Evolutionary conservation across 2,797 vertebrate genomes (phyloP), one percentile per base, ranked within the genome.

Genomic region (Pseudomugil gertrudae): DNA sequence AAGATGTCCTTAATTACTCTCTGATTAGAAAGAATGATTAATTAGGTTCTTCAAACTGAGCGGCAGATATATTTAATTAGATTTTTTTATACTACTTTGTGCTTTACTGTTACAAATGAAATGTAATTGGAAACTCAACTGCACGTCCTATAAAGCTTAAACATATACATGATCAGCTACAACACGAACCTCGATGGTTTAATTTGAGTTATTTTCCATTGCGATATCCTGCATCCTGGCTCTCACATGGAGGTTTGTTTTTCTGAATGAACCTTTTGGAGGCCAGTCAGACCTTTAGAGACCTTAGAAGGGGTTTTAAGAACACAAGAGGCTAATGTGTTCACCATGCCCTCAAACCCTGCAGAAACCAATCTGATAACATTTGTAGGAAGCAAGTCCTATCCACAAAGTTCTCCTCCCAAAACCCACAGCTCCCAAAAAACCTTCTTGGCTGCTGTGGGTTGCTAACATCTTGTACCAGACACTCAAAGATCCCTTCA

Each of bases 91-190:
- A 29, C 35, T 59, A 60, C 7, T 57, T 50, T 57, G 7, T 40
- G 52, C 32, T 57, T 76, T 53, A 64, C 72, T 81, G 52, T 55
- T 69, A 47, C 59, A n/a, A 33, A 43, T 73, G 33, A 65, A 85
- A 38, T 69, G 30, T 71, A 60, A 84, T 84, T 79, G 77, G 29
- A 81, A 72, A 75, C 56, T 54, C 55, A 59, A 51, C 72, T 74
- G 47, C 48, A 50, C 6, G 3, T 13, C 23, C 10, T 11, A 13
- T 50, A 50, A 14, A 50, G 10, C 23, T 50, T 27, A 43, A 38
- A 38, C 43, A 13, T 35, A 27, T 26, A 21, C 32, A 21, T 24
- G 13, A 64, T 35, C 48, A 0, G 1, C 15, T 23, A 27, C 40
- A 43, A 19, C 17, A 43, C 8, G n/a, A 43, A 1, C n/a, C 8